Evolutionary conservation across 1,140 invertebrate species (phyloP), one percentile per base, ranked within the genome.

Genomic region (Marisa cornuarietis): DNA sequence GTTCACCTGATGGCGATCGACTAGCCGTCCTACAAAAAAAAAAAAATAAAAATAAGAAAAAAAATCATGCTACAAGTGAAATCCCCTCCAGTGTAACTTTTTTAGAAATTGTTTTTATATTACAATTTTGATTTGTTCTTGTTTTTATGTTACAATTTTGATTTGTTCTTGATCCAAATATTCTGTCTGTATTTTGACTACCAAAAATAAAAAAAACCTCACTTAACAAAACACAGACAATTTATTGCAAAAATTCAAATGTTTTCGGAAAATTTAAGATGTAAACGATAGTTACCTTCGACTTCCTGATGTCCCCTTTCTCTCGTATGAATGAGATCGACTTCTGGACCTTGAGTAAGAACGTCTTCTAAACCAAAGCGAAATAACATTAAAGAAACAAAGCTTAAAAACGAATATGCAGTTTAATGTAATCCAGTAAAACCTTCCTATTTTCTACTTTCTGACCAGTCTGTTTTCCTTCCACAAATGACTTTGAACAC

Each of bases 311-410:
- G 65, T 74, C 26, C 71, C 73, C 26, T 63, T 79, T 65, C 80
- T 78, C 20, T 82, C 81, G 76, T 76, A 74, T 26, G 81, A 82
- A 26, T 62, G 73, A 20, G 77, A 79, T 71, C 42, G 73, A 71
- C 81, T 82, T 24, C 81, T 72, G 18, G 81, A 82, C 49, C 73
- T 49, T 20, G 77, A 69, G 72, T 79, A 78, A 22, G 80, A 81
- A 22, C 76, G 20, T 14, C 77, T 52, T 13, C 78, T 81, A 62
- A 13, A 78, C 65, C 9, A 65, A 16, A 78, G 22, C 20, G 51
- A n/a, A 75, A 24, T 14, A n/a, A 61, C 22, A 22, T 42, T 42
- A 42, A 42, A 2, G 31, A 42, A 42, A 2, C 31, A 4, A 42
- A 42, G 6, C 31, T 42, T 42, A 42, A 42, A 24, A 24, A 69